These are phyloP conservation scores for Lochmaea crataegi DNA, from an alignment of 2,888 invertebrate species.

Conservation along the genomic window DNA sequence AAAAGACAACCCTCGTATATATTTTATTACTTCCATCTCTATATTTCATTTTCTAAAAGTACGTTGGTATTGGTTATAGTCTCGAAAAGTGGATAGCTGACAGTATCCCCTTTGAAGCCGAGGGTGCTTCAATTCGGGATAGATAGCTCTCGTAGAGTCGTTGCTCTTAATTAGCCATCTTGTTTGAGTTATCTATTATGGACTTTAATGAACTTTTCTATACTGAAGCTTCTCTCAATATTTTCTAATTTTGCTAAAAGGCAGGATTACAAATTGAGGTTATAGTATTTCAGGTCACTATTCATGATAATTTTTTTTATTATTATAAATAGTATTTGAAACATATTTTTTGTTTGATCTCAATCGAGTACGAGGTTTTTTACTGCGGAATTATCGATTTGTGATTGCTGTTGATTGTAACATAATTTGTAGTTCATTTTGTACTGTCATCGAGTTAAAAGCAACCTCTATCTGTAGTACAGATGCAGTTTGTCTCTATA, in stretches of 20 bases:
- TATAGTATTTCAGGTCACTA: neutral
- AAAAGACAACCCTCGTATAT: neutral
- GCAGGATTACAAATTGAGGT: neutral
- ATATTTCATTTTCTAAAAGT: conserved; percentile 12
- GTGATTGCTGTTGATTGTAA: no score
- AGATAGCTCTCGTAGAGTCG: conserved; percentile 5
- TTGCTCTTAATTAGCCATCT: conserved; percentile 18
- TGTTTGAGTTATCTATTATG: conserved; percentile 21
- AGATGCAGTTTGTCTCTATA: no score
- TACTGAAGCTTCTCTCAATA: neutral
- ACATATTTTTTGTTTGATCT: no score
- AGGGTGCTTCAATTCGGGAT: conserved; percentile 3
- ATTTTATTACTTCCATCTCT: neutral
- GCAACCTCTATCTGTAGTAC: no score
- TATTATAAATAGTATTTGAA: no score
- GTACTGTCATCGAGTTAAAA: no score
- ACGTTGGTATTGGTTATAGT: neutral
- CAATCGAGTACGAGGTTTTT: no score
- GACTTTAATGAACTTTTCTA: conserved; percentile 14
- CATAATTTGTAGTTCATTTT: no score
- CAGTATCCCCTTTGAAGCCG: conserved; percentile 14
- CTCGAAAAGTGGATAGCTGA: conserved; percentile 16
- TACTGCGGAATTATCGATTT: no score
- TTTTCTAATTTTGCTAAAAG: neutral
- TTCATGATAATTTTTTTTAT: neutral